Percentiles rank a stretch among this genome's conserved stretches.
These are phyloP conservation scores for Nannobrachium achirus DNA, from an alignment of 2,113 vertebrate genomes.

Conservation along the genomic window DNA sequence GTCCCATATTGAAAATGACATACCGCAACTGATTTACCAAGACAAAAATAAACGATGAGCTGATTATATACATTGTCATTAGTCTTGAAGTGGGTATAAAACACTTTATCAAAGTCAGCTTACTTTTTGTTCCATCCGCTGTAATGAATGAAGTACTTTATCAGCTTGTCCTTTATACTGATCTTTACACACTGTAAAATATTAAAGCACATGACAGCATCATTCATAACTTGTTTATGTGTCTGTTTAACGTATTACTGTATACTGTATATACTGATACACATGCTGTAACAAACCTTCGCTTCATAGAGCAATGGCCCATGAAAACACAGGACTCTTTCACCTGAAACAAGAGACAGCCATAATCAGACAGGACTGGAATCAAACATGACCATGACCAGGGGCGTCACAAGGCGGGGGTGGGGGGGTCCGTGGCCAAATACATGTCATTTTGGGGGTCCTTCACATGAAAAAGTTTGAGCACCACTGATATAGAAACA, in stretches of 20 bases:
- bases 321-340: conserved; percentile 98
- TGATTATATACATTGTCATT: neutral
- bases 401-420: no score
- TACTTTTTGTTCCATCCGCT: conserved; percentile 99
- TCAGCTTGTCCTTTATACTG: conserved; percentile 98
- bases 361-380: neutral
- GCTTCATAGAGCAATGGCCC: conserved; percentile 98
- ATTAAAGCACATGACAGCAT: conserved; percentile 22
- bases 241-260: neutral
- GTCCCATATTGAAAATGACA: neutral
- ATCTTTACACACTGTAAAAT: conserved; percentile 94
- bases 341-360: conserved; percentile 82
- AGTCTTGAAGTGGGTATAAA: neutral
- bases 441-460: no score
- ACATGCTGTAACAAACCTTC: conserved; percentile 82
- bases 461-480: no score
- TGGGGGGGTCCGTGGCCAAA: no score
- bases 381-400: no score
- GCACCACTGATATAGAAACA: no score
- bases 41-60: neutral
- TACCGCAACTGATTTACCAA: neutral
- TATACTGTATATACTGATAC: no score
- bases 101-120: conserved; percentile 67
- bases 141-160: conserved; percentile 99
- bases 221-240: conserved; percentile 1